Evolutionary conservation across 2,888 invertebrate species (phyloP), one percentile per base, ranked within the genome.

Genomic region (Hypomecis atomaria): DNA sequence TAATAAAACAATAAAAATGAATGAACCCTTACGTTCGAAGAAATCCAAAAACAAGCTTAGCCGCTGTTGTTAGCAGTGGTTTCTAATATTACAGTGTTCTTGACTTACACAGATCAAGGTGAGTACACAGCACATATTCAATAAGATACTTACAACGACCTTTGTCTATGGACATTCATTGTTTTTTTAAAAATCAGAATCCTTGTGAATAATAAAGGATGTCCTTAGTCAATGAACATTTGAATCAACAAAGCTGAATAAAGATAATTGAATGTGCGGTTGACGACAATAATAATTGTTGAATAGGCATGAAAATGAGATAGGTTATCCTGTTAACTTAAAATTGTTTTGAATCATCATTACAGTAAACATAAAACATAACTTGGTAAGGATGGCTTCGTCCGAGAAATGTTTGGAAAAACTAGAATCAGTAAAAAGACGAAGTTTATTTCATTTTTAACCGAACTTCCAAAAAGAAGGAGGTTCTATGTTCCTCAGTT

Each of bases 171-270:
- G 82, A 84, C 83, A 83, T 75, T 85, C 83, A 86, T 86, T 86
- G 86, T 84, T 79, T 87, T 84, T 52, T 83, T 85, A 77, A 83
- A 23, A 82, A 84, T 82, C 70, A 79, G 86, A 87, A 89, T 88
- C 87, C 88, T 89, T 89, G 87, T 84, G 79, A 78, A 87, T 87
- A 88, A 89, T 87, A 85, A 86, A 86, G 81, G 78, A 82, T 83
- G 88, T 88, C 86, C 86, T 89, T 87, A 81, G 75, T 60, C 78
- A 83, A 73, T 76, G 76, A 82, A 82, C 86, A 87, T 81, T 85
- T 89, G 86, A 83, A 78, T 81, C 86, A 86, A 89, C 82, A 88
- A 84, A 81, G 77, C 74, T 76, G 76, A 82, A 80, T 47, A 40
- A 13, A 47, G 52, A 52, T 40, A 40, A 52, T 79, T 80, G 63